phyloP scores from a whole-genome alignment of 2,113 vertebrate species.

The Percina caprodes region DNA sequence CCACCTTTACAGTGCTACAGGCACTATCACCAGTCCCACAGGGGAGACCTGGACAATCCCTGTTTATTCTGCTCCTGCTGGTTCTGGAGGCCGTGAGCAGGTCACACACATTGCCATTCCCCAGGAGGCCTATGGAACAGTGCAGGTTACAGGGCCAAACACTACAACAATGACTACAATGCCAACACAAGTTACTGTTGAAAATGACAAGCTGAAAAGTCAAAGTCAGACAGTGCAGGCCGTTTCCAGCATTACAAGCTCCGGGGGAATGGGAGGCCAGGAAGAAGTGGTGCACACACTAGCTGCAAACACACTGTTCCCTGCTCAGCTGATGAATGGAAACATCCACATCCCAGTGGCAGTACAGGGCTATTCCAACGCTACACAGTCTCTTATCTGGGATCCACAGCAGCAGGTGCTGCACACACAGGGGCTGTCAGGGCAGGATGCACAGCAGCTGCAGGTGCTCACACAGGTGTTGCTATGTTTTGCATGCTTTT shows the following conservation, averaged over 20 bases:
- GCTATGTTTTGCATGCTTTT: background rate
- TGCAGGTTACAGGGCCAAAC: conserved; percentile 88
- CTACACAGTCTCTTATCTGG: conserved; percentile 98
- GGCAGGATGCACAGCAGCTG: conserved; percentile 90
- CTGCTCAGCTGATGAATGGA: conserved; percentile 99
- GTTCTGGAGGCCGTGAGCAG: conserved; percentile 87
- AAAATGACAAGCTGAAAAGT: conserved; percentile 87
- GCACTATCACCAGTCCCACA: conserved; percentile 98
- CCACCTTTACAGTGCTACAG: conserved; percentile 97
- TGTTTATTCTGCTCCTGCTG: conserved; percentile 92
- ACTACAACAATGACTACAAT: conserved; percentile 77
- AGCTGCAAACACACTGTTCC: conserved; percentile 87
- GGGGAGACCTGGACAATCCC: conserved; percentile 99
- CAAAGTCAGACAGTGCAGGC: conserved; percentile 79
- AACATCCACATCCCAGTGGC: conserved; percentile 99
- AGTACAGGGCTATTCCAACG: conserved; percentile 94
- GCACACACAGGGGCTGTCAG: conserved; percentile 77
- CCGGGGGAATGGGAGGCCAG: conserved; percentile 85
- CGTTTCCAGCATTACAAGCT: conserved; percentile 80
- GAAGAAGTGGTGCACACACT: conserved; percentile 98
- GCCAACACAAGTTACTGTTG: conserved; percentile 84
- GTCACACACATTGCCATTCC: conserved; percentile 99
- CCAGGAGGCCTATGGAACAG: conserved; percentile 97
- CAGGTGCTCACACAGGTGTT: conserved; percentile 62
- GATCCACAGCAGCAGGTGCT: conserved; percentile 89